Percentiles rank a stretch among this genome's conserved stretches.
These are phyloP conservation scores for Blera fallax DNA, from an alignment of 2,888 invertebrate species.

Conservation along the genomic window DNA sequence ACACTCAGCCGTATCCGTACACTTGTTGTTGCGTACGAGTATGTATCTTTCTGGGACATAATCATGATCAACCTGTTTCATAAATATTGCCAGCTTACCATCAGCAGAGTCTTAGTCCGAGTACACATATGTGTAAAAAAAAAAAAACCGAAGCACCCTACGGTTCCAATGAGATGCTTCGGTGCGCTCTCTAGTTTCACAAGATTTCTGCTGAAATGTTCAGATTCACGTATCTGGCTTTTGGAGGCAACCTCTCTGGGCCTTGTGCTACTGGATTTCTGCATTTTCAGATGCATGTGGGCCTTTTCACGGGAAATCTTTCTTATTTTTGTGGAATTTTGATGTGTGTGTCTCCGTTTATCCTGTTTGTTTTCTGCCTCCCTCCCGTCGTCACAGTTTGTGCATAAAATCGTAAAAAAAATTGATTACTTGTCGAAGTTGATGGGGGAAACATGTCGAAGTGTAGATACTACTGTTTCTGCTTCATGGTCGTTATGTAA, in stretches of 20 bases:
- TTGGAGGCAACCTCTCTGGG: slow-evolving; percentile 25
- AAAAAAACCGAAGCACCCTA: slow-evolving; percentile 14
- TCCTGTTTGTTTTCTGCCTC: slow-evolving; percentile 23
- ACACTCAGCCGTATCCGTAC: background rate
- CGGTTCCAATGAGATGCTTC: slow-evolving; percentile 49
- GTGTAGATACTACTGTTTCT: slow-evolving; percentile 7
- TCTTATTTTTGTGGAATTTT: slow-evolving; percentile 28
- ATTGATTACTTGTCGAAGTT: slow-evolving; percentile 43
- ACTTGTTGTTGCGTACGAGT: slow-evolving; percentile 29
- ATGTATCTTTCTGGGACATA: slow-evolving; percentile 61
- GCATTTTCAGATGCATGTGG: slow-evolving; percentile 26
- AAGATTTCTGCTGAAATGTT: slow-evolving; percentile 42
- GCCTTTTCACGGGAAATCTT: slow-evolving; percentile 26
- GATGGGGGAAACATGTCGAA: slow-evolving; percentile 21
- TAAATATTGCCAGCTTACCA: slow-evolving; percentile 56
- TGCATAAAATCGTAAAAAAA: slow-evolving; percentile 37
- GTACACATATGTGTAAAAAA: slow-evolving; percentile 12
- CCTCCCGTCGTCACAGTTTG: slow-evolving; percentile 13
- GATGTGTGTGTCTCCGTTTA: slow-evolving; percentile 17
- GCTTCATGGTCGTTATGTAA: slow-evolving; percentile 31
- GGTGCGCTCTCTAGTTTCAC: slow-evolving; percentile 40
- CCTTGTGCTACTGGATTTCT: slow-evolving; percentile 58
- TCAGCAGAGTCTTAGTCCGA: slow-evolving; percentile 40
- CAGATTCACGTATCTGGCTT: slow-evolving; percentile 29
- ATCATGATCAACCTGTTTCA: slow-evolving; percentile 72